Conservation (phyloP, 1,140 invertebrate species). For the Riptortus pedestris region DNA sequence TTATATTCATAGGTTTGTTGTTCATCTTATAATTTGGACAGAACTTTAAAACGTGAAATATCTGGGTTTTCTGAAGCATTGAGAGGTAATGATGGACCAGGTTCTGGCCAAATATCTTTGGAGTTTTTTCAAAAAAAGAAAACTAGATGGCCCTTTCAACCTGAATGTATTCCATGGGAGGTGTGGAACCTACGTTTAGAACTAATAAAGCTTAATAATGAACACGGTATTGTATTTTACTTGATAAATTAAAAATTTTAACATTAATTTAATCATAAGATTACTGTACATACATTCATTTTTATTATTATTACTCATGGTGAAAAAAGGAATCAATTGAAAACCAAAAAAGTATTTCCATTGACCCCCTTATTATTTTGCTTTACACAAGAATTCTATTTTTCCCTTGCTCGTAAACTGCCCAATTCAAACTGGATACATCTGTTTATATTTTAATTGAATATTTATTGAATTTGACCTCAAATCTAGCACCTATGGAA, state of each 20-base stretch:
- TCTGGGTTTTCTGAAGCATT: constrained; percentile 76
- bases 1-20: constrained; percentile 63
- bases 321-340: too few relatives aligned
- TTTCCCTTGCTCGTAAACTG: too few relatives aligned
- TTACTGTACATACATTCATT: not conserved
- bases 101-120: constrained; percentile 76
- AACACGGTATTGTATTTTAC: constrained; percentile 51
- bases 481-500: too few relatives aligned
- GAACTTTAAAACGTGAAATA: constrained; percentile 67
- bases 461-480: too few relatives aligned
- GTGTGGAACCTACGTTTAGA: constrained; percentile 91
- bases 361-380: too few relatives aligned
- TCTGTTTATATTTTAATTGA: too few relatives aligned
- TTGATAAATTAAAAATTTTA: not conserved
- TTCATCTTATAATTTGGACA: constrained; percentile 65
- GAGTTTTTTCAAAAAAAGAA: constrained; percentile 92
- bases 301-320: too few relatives aligned
- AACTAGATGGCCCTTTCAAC: constrained; percentile 74
- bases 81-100: constrained; percentile 57
- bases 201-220: constrained; percentile 70
- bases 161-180: constrained; percentile 91
- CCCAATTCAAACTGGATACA: too few relatives aligned
- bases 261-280: not conserved
- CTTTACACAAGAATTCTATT: too few relatives aligned
- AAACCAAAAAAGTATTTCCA: too few relatives aligned